Conservation (phyloP, 2,113 vertebrate species). For the Cepphus grylle region DNA sequence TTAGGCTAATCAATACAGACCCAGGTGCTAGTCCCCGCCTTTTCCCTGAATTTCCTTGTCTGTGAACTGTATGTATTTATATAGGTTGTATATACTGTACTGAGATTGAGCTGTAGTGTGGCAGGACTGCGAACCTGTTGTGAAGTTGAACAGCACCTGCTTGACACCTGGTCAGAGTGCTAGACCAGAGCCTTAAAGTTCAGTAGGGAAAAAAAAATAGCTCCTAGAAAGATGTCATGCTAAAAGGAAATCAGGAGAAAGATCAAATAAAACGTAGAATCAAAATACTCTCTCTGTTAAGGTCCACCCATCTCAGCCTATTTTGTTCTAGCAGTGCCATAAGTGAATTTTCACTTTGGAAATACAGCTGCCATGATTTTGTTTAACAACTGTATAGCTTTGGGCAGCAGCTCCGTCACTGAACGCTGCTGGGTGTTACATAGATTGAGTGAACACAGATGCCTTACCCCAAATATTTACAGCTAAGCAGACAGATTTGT, state of each 20-base stretch:
- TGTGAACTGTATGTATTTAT: neutral
- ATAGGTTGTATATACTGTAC: neutral
- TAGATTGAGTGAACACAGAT: neutral
- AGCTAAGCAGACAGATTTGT: neutral
- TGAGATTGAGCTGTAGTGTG: neutral
- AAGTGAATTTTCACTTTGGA: neutral
- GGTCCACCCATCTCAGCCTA: neutral
- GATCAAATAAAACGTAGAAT: neutral
- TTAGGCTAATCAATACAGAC: neutral
- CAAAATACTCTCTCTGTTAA: neutral
- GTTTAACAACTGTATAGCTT: neutral
- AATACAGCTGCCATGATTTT: neutral
- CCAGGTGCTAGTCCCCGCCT: conserved; percentile 1
- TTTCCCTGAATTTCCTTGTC: neutral
- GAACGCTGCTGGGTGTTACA: neutral
- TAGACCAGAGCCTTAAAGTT: neutral
- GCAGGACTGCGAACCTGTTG: neutral
- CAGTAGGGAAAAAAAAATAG: neutral
- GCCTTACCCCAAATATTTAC: neutral
- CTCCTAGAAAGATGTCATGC: neutral
- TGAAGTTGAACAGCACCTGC: neutral
- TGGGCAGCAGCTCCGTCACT: neutral
- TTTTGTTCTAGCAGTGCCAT: neutral
- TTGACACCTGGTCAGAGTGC: neutral
- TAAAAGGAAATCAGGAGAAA: neutral